Evolutionary conservation across 2,888 invertebrate species (phyloP), one percentile per base, ranked within the genome.

Genomic region (Pandemis cinnamomeana): DNA sequence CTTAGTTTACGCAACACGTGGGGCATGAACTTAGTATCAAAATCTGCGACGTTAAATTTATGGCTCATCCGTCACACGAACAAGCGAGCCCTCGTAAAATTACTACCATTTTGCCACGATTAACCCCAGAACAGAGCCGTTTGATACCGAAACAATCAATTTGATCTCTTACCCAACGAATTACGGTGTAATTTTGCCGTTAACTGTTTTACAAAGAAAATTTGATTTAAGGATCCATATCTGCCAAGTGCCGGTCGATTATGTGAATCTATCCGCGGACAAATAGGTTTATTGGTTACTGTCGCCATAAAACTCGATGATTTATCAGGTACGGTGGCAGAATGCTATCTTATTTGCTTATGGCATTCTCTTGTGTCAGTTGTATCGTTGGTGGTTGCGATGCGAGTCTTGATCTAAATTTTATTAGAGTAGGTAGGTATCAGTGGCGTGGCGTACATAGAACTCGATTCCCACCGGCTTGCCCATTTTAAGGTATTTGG

Each of bases 261-360:
- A 91, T 91, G 87, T 89, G 89, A 87, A 90, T 87, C 86, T 87
- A 86, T 87, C 87, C 84, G 86, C 83, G 84, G 86, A 91, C 91
- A 91, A 92, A 92, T 91, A 91, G 91, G 91, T 93, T 93, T 93
- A 93, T 89, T 88, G 91, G 86, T 85, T 89, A 86, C 88, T 87
- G 87, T 86, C 84, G 86, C 84, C 85, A 88, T 93, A 92, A 93
- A 93, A 81, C 80, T 80, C 76, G 77, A 80, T 88, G 90, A 92
- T 92, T 92, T 91, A 92, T 86, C 81, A 82, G 78, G 78, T 80
- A 79, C 82, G 80, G 82, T 78, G 80, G 80, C 83, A 75, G 71
- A 76, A 80, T 75, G 81, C 83, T 82, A 82, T 83, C 80, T 80
- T 81, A 80, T 82, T 85, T 81, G 80, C 83, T 82, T 77, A 72